Conservation (phyloP, 2,888 invertebrate genomes). For the Chirona hameri region DNA sequence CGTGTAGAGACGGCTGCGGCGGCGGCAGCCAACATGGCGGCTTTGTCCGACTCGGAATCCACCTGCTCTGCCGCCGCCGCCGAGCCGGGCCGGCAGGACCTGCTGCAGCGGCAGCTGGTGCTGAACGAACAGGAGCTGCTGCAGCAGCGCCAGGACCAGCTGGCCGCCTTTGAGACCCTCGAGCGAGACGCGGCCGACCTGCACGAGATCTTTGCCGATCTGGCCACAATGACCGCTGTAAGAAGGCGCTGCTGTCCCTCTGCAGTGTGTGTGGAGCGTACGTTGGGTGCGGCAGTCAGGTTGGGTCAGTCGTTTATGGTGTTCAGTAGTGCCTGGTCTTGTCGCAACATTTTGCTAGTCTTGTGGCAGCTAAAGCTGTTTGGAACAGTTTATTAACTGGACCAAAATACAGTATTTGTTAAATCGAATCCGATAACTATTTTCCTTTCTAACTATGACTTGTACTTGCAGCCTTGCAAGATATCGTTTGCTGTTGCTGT, state of each 20-base stretch:
- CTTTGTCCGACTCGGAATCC: neutral
- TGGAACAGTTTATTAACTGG: too few species aligned
- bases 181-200: neutral
- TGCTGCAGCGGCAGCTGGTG: neutral
- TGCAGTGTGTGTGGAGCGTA: neutral
- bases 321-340: neutral
- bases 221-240: neutral
- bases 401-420: too few species aligned
- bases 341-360: neutral
- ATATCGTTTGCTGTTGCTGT: too few species aligned
- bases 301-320: neutral
- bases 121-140: neutral
- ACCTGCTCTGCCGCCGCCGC: neutral
- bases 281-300: neutral
- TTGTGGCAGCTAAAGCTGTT: neutral
- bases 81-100: neutral
- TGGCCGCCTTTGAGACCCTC: neutral
- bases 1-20: neutral
- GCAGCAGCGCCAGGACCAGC: neutral
- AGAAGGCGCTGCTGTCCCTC: too few species aligned
- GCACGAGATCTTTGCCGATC: slow-evolving; percentile 4
- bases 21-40: neutral
- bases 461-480: too few species aligned
- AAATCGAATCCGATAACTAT: too few species aligned
- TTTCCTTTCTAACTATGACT: too few species aligned